A percentile compares a stretch with the other conserved stretches of the same genome.
Conservation (phyloP, 2,797 vertebrate species). For the Myiotriccus ornatus region DNA sequence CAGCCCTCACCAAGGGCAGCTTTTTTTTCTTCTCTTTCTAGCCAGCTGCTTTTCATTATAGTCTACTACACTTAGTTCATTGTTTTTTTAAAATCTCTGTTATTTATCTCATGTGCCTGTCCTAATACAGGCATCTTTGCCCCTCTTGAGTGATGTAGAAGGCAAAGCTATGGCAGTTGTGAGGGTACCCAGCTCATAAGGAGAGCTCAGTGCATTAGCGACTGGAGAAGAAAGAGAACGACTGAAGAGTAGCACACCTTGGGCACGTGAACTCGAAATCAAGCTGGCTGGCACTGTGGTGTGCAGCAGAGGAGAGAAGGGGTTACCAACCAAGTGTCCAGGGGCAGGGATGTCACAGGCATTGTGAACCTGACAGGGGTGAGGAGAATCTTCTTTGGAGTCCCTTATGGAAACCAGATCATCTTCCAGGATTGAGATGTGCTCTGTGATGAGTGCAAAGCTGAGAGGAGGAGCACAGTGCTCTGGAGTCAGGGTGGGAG, state of each 20-base stretch:
- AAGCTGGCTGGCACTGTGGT: not conserved
- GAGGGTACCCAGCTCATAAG: rapidly evolving
- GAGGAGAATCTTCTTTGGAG: not conserved
- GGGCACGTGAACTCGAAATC: rapidly evolving
- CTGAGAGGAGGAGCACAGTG: not conserved
- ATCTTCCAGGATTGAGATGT: not conserved
- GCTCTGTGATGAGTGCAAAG: not conserved
- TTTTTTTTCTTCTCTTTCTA: not conserved
- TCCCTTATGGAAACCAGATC: not conserved
- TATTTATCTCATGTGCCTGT: not conserved
- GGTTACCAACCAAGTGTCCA: not conserved
- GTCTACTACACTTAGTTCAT: not conserved
- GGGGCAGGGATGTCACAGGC: not conserved
- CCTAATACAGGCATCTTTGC: not conserved
- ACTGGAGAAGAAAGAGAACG: not conserved
- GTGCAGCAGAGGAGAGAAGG: not conserved
- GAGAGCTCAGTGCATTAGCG: not conserved
- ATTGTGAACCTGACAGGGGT: not conserved
- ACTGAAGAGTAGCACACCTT: not conserved
- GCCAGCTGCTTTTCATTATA: not conserved
- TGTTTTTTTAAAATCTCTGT: not conserved
- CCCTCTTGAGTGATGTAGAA: not conserved
- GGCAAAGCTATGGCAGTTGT: not conserved
- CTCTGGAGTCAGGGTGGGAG: not conserved
- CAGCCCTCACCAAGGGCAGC: not conserved